These are phyloP conservation scores for Microcebus jonahi DNA, from an alignment of 2,113 vertebrate species.

Conservation along the genomic window DNA sequence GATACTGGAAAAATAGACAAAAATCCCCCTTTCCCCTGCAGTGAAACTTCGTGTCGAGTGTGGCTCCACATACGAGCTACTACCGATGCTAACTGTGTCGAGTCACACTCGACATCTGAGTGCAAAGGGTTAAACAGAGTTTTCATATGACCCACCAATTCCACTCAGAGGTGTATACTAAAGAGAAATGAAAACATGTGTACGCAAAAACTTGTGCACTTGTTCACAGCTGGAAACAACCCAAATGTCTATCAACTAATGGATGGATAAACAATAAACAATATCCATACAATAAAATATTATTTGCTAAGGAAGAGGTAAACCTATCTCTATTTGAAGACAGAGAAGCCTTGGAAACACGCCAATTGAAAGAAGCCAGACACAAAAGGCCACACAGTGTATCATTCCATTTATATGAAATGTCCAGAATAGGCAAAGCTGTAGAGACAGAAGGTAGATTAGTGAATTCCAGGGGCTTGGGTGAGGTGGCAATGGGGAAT, in stretches of 20 bases:
- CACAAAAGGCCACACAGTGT: not conserved
- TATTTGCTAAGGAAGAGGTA: not conserved
- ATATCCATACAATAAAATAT: not conserved
- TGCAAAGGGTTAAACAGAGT: not conserved
- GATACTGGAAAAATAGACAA: too few relatives aligned
- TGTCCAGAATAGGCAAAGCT: not conserved
- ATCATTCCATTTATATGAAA: not conserved
- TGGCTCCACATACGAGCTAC: too few relatives aligned
- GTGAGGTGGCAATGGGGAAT: not conserved
- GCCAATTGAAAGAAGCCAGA: not conserved
- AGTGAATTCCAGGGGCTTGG: not conserved
- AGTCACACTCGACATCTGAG: too few relatives aligned
- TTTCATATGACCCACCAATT: not conserved
- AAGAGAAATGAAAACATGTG: not conserved
- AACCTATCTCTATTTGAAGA: not conserved
- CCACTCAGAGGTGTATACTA: not conserved
- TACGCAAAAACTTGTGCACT: not conserved
- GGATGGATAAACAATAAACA: not conserved
- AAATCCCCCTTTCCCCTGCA: too few relatives aligned
- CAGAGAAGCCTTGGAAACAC: not conserved
- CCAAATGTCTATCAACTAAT: not conserved
- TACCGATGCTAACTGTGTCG: too few relatives aligned
- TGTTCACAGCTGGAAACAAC: not conserved
- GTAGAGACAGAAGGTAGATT: not conserved
- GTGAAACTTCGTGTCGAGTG: too few relatives aligned